Evolutionary conservation across 2,113 vertebrate genomes (phyloP).

Genomic region (Centropus unirufus): DNA sequence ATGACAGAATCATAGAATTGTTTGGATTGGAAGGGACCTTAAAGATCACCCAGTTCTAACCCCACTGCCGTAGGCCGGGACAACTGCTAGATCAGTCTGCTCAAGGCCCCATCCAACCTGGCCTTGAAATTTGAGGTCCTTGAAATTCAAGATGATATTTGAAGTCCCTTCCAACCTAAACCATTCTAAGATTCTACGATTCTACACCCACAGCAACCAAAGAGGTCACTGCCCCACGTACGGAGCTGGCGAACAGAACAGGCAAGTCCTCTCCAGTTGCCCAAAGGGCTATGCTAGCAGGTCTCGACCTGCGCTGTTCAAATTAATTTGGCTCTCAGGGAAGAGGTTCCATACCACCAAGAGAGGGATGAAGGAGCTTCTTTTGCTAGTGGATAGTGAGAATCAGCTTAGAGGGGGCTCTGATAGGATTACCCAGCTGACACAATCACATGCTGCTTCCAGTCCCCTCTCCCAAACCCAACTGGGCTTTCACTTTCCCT

Average conservation of each 20-base stretch:
- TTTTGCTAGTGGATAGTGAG: not conserved
- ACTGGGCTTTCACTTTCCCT: not conserved
- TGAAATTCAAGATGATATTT: too few relatives aligned
- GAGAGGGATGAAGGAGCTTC: not conserved
- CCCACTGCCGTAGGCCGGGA: too few relatives aligned
- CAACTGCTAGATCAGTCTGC: too few relatives aligned
- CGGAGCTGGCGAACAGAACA: not conserved
- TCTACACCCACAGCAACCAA: not conserved
- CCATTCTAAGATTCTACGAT: too few relatives aligned
- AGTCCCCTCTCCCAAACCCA: not conserved
- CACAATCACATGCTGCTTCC: not conserved
- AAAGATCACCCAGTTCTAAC: too few relatives aligned
- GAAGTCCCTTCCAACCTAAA: too few relatives aligned
- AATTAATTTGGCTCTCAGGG: not conserved
- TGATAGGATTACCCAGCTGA: not conserved
- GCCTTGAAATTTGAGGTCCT: too few relatives aligned
- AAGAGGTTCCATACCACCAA: not conserved
- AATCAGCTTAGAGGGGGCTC: not conserved
- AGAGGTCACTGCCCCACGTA: fast-evolving
- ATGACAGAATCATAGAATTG: too few relatives aligned
- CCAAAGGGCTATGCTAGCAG: not conserved
- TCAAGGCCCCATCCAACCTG: too few relatives aligned
- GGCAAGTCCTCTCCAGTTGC: fast-evolving
- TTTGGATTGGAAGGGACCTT: too few relatives aligned
- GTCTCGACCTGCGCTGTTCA: not conserved